phyloP scores from a whole-genome alignment of 2,888 invertebrate species.

The Oegoconia quadripuncta region DNA sequence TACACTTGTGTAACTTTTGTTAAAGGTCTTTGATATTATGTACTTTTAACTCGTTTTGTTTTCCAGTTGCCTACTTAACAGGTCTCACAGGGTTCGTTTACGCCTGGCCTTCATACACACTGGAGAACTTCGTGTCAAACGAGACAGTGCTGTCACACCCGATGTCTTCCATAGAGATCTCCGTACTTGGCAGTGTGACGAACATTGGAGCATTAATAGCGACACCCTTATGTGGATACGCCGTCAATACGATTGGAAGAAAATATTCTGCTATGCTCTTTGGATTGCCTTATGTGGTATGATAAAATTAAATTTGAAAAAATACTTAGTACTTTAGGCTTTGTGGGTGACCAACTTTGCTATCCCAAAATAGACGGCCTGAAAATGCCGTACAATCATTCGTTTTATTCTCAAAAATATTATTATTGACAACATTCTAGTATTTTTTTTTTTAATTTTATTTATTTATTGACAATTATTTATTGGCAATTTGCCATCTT shows the following conservation, averaged over 20 bases:
- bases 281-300: conserved; percentile 49
- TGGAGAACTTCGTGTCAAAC: conserved; percentile 48
- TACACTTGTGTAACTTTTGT: too few relatives aligned
- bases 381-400: neutral
- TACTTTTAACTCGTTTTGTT: too few relatives aligned
- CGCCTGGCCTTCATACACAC: conserved; percentile 60
- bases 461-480: too few relatives aligned
- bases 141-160: conserved; percentile 41
- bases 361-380: neutral
- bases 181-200: conserved; percentile 48
- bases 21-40: too few relatives aligned
- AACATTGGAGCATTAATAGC: conserved; percentile 47
- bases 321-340: neutral
- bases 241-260: conserved; percentile 47
- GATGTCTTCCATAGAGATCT: conserved; percentile 43
- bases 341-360: neutral
- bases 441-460: neutral
- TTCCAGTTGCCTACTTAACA: conserved; percentile 47
- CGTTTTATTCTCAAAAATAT: neutral
- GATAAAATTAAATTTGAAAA: conserved; percentile 8
- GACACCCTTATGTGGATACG: conserved; percentile 47
- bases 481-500: too few relatives aligned
- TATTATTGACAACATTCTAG: neutral
- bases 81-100: conserved; percentile 46
- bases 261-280: conserved; percentile 52